phyloP scores from a whole-genome alignment of 2,888 invertebrate genomes.

The Parnassius apollo region DNA sequence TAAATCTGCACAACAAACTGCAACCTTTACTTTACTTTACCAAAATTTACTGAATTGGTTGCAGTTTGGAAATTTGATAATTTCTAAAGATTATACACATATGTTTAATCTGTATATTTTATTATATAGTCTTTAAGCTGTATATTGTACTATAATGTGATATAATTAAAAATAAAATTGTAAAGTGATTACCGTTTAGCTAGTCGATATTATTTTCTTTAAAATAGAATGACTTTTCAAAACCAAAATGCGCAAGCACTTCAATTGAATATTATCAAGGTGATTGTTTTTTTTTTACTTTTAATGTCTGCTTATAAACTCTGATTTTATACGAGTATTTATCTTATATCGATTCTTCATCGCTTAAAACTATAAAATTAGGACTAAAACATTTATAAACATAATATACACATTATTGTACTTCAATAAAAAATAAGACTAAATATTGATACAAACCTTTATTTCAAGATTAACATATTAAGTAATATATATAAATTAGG shows the following conservation, averaged over 20 bases:
- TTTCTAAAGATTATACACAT: constrained; percentile 15
- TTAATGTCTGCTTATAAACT: constrained; percentile 2
- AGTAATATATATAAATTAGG: no score
- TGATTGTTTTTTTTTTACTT: constrained; percentile 1
- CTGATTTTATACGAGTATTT: constrained; percentile 13
- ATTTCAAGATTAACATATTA: no score
- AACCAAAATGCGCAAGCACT: constrained; percentile 12
- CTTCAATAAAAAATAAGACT: no score
- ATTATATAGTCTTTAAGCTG: constrained; percentile 2
- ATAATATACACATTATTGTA: no score
- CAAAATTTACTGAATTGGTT: no score
- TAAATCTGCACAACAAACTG: constrained; percentile 5
- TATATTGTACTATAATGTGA: constrained; percentile 19
- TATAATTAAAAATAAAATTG: constrained; percentile 24
- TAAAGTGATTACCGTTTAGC: constrained; percentile 22
- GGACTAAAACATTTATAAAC: no score
- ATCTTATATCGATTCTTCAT: constrained; percentile 1
- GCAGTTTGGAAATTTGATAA: no score
- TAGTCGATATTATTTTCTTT: constrained; percentile 12
- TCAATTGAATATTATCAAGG: background rate
- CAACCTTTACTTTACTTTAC: background rate
- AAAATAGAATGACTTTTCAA: constrained; percentile 6
- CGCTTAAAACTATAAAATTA: background rate
- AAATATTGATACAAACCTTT: no score
- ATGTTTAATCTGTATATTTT: constrained; percentile 5